Percentiles rank a stretch among this genome's conserved stretches.
Conservation (phyloP, 2,113 vertebrate species). For the Muntiacus reevesi region DNA sequence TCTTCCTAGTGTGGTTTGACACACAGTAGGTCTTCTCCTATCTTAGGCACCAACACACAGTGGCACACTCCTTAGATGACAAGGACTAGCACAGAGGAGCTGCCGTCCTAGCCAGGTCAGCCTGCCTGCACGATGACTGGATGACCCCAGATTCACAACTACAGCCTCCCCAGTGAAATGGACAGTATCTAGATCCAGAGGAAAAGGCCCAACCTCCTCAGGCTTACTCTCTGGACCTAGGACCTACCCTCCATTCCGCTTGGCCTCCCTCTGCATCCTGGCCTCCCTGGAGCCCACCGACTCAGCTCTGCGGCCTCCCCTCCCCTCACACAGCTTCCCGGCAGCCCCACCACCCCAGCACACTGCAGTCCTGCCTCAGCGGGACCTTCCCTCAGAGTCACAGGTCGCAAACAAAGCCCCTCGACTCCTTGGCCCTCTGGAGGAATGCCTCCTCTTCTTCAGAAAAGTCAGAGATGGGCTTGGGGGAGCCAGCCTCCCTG, state of each 20-base stretch:
- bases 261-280: not conserved
- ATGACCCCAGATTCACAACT: not conserved
- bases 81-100: not conserved
- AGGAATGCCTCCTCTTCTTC: slow-evolving; percentile 56
- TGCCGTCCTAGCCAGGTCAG: not conserved
- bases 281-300: not conserved
- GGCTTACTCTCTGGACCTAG: not conserved
- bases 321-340: not conserved
- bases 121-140: not conserved
- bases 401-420: slow-evolving; percentile 40
- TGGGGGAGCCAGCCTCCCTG: slow-evolving; percentile 61
- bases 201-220: not conserved
- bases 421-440: slow-evolving; percentile 52
- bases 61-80: not conserved
- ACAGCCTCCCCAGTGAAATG: not conserved
- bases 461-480: slow-evolving; percentile 63
- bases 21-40: not conserved
- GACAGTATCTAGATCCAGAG: not conserved
- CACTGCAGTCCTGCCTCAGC: not conserved
- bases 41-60: not conserved
- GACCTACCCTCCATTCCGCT: not conserved
- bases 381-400: slow-evolving; percentile 4
- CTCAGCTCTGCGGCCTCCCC: not conserved
- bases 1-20: not conserved
- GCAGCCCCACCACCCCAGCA: not conserved